These are phyloP conservation scores for Chamaea fasciata DNA, from an alignment of 2,113 vertebrate genomes.

Conservation along the genomic window DNA sequence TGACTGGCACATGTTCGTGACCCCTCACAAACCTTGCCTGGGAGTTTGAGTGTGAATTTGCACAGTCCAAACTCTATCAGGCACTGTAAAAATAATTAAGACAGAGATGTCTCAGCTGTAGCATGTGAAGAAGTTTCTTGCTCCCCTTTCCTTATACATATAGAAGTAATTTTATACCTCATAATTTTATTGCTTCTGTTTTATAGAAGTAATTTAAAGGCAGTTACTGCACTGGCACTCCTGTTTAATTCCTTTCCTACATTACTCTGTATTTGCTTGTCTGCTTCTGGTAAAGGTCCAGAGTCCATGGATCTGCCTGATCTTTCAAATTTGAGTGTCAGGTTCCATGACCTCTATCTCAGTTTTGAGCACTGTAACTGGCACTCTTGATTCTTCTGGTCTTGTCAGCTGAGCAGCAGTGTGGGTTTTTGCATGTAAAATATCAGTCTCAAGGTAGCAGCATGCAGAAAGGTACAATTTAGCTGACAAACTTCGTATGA, in stretches of 20 bases:
- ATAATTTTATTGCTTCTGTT: neutral
- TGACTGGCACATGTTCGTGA: neutral
- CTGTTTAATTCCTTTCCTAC: neutral
- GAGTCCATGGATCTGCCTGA: neutral
- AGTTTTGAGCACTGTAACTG: neutral
- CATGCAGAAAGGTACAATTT: neutral
- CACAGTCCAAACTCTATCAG: neutral
- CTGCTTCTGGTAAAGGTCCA: neutral
- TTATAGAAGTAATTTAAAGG: neutral
- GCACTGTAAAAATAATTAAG: neutral
- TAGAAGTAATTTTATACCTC: neutral
- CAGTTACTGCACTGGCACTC: neutral
- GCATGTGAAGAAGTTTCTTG: neutral
- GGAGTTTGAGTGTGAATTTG: neutral
- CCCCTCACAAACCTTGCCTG: neutral
- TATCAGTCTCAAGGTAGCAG: neutral
- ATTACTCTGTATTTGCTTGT: neutral
- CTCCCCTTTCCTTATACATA: neutral
- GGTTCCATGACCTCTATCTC: neutral
- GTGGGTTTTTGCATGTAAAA: neutral
- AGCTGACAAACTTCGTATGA: neutral
- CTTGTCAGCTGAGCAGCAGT: neutral
- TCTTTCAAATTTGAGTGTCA: neutral
- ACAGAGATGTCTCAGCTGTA: neutral
- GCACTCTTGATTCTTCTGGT: neutral